phyloP scores from a whole-genome alignment of 2,797 vertebrate genomes.

The Hydrophis major region DNA sequence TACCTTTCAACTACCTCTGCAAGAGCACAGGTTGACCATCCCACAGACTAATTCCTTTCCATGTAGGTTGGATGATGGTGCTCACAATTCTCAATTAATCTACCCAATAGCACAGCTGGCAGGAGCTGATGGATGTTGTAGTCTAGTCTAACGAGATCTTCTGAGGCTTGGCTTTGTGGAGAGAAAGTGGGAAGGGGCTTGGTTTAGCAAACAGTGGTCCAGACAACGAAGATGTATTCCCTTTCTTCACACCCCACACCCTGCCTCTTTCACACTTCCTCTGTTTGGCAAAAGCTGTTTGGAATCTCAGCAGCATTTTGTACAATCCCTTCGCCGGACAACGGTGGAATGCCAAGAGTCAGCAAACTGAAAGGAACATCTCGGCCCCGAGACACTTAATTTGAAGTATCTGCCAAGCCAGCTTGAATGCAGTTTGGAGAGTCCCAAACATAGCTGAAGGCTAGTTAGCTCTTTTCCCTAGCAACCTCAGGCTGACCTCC shows the following conservation, averaged over 20 bases:
- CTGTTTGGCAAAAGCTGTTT: not conserved
- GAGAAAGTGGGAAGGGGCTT: not conserved
- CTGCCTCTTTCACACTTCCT: too few species aligned
- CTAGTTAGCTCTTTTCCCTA: not conserved
- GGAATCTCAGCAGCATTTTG: not conserved
- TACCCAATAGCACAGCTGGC: not conserved
- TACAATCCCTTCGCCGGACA: not conserved
- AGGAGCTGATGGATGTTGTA: not conserved
- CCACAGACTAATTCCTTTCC: too few species aligned
- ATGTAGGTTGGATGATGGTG: not conserved
- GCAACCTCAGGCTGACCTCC: constrained; percentile 13
- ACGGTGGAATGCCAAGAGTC: not conserved
- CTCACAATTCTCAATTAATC: not conserved
- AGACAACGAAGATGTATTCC: not conserved
- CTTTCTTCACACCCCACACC: not conserved
- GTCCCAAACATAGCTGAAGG: not conserved
- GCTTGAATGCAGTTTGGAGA: not conserved
- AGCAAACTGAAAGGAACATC: not conserved
- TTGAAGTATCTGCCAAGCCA: constrained; percentile 12
- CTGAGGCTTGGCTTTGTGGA: not conserved
- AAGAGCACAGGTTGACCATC: not conserved
- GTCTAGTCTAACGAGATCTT: not conserved
- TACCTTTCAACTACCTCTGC: not conserved
- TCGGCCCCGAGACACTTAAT: not conserved
- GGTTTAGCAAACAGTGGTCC: not conserved